Percentiles rank a stretch among this genome's conserved stretches.
These are phyloP conservation scores for Eilema sororculum DNA, from an alignment of 2,888 invertebrate genomes.

Conservation along the genomic window DNA sequence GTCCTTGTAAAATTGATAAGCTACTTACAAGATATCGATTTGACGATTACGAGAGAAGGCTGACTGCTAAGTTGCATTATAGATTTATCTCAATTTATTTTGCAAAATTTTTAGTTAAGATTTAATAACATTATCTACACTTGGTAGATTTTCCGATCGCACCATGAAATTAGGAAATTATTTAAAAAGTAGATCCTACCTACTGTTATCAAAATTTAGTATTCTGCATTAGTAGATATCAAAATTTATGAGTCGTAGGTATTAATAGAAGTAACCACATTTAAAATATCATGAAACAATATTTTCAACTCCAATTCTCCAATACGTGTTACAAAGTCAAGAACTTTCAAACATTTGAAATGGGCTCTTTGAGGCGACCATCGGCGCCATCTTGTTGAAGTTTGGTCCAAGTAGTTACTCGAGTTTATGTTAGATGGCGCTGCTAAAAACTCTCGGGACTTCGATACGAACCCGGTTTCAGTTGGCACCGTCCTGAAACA, in stretches of 20 bases:
- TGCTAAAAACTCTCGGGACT: conserved; percentile 64
- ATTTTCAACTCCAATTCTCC: conserved; percentile 8
- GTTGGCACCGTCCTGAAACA: conserved; percentile 81
- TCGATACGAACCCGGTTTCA: conserved; percentile 74
- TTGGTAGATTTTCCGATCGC: too few species aligned
- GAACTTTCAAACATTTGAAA: conserved; percentile 57
- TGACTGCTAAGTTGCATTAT: too few species aligned
- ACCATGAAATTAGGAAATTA: too few species aligned
- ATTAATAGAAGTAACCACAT: background rate
- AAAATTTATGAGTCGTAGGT: background rate
- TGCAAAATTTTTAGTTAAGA: too few species aligned
- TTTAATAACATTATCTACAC: too few species aligned
- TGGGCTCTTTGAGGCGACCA: conserved; percentile 54
- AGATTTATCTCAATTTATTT: too few species aligned
- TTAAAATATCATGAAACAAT: conserved; percentile 20
- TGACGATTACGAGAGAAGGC: conserved; percentile 17
- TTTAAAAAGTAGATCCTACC: too few species aligned
- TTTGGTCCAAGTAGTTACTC: conserved; percentile 59
- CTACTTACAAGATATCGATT: conserved; percentile 70
- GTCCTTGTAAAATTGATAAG: conserved; percentile 60
- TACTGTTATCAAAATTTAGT: background rate
- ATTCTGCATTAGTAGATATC: background rate
- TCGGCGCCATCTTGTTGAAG: conserved; percentile 76
- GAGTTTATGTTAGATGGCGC: conserved; percentile 67
- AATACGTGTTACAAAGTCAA: conserved; percentile 38